A percentile compares a stretch with the other conserved stretches of the same genome.
Conservation (phyloP, 2,797 vertebrate species). For the Thamnophis elegans region DNA sequence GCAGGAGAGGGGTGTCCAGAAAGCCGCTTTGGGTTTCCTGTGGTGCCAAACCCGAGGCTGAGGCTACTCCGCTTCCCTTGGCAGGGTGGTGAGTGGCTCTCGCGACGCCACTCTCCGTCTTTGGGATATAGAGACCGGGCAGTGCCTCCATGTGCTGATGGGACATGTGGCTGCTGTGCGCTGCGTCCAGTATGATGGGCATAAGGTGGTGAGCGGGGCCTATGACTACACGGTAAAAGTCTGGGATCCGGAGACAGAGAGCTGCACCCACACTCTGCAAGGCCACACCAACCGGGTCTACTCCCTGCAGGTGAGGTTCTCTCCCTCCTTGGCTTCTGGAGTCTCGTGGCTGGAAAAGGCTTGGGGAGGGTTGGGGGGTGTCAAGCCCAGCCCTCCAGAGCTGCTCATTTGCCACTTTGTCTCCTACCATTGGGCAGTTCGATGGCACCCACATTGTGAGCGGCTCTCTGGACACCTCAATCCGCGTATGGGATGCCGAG, state of each 20-base stretch:
- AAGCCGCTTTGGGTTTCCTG: not conserved
- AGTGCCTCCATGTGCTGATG: conserved; percentile 66
- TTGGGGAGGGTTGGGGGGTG: rapidly evolving
- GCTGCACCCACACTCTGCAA: conserved; percentile 69
- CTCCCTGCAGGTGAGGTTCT: conserved; percentile 60
- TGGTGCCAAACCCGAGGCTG: rapidly evolving
- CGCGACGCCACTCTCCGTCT: conserved; percentile 64
- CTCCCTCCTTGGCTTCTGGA: rapidly evolving
- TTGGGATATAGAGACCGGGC: conserved; percentile 67
- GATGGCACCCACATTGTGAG: conserved; percentile 67
- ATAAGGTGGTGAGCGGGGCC: conserved; percentile 65
- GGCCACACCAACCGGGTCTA: conserved; percentile 70
- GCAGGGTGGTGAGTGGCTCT: conserved; percentile 66
- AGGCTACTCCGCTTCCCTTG: rapidly evolving
- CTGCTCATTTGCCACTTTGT: not conserved
- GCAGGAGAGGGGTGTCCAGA: rapidly evolving
- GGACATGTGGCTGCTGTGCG: conserved; percentile 67
- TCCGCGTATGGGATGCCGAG: conserved; percentile 67
- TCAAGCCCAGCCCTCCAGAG: not conserved
- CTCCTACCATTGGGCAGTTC: conserved; percentile 43
- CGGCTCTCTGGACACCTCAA: conserved; percentile 63
- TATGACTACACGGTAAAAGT: conserved; percentile 70
- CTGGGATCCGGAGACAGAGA: conserved; percentile 68
- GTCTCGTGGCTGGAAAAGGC: not conserved
- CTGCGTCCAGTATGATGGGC: conserved; percentile 63